phyloP scores from a whole-genome alignment of 2,888 invertebrate species.

The Ormyrus nitidulus region DNA sequence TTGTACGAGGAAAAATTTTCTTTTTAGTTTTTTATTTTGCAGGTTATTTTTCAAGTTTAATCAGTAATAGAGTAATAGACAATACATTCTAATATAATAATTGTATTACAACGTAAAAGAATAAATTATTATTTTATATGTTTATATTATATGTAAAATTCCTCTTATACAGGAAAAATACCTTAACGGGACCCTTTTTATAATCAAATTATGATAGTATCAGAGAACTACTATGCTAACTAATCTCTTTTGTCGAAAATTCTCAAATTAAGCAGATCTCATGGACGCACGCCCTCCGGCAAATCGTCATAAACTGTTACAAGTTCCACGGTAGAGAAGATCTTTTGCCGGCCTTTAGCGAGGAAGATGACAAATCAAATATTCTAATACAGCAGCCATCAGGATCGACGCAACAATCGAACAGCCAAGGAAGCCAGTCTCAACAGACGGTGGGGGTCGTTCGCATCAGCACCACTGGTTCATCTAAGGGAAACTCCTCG shows the following conservation, averaged over 20 bases:
- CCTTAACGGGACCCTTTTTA: conserved; percentile 13
- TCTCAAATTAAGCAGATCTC: conserved; percentile 84
- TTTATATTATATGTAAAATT: too few relatives aligned
- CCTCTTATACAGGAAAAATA: background rate
- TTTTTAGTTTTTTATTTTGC: too few relatives aligned
- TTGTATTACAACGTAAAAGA: too few relatives aligned
- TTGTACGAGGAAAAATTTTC: too few relatives aligned
- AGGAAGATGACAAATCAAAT: conserved; percentile 89
- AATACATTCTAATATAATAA: too few relatives aligned
- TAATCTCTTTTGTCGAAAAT: conserved; percentile 43
- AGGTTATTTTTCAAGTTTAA: too few relatives aligned
- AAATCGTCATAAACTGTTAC: conserved; percentile 98
- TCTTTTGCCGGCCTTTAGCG: conserved; percentile 94
- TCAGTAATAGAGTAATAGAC: too few relatives aligned
- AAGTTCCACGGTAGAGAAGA: conserved; percentile 98
- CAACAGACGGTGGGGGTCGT: conserved; percentile 75
- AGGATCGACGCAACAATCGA: conserved; percentile 67
- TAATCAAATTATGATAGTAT: background rate
- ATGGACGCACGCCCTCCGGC: conserved; percentile 97
- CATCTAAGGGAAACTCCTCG: conserved; percentile 76
- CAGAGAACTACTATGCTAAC: conserved; percentile 50
- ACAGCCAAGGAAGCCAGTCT: conserved; percentile 68
- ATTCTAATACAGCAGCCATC: conserved; percentile 78
- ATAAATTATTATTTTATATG: too few relatives aligned
- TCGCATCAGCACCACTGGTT: conserved; percentile 73